Evolutionary conservation across 2,797 vertebrate species (phyloP).

Genomic region (Potorous gilbertii): DNA sequence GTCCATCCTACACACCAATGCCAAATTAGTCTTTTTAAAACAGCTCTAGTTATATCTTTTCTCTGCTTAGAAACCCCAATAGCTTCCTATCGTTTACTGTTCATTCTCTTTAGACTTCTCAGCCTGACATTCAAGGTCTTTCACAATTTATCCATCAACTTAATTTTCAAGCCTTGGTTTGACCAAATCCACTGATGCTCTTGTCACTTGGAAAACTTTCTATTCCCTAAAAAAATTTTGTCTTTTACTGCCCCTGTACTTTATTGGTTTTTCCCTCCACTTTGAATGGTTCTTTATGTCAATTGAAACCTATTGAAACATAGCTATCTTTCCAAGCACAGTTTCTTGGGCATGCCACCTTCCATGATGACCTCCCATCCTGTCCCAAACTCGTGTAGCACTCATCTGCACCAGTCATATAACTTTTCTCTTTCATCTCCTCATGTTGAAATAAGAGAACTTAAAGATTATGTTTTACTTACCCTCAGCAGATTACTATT

Average conservation of each 20-base stretch:
- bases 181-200: not conserved
- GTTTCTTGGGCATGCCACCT: not conserved
- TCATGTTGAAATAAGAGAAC: not conserved
- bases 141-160: not conserved
- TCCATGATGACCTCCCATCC: not conserved
- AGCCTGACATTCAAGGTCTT: not conserved
- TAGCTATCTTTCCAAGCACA: not conserved
- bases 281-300: not conserved
- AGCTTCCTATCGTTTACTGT: not conserved
- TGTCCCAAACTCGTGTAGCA: not conserved
- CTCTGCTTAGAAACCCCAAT: not conserved
- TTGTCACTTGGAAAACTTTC: not conserved
- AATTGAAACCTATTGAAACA: not conserved
- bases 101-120: not conserved
- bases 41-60: not conserved
- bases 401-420: not conserved
- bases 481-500: not conserved
- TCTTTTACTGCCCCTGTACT: not conserved
- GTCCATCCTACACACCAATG: constrained; percentile 3
- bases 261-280: not conserved
- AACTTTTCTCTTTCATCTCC: not conserved
- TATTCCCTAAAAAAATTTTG: not conserved
- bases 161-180: not conserved
- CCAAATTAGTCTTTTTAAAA: not conserved
- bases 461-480: not conserved